phyloP scores from a whole-genome alignment of 2,888 invertebrate genomes.

The Leistus spinibarbis region DNA sequence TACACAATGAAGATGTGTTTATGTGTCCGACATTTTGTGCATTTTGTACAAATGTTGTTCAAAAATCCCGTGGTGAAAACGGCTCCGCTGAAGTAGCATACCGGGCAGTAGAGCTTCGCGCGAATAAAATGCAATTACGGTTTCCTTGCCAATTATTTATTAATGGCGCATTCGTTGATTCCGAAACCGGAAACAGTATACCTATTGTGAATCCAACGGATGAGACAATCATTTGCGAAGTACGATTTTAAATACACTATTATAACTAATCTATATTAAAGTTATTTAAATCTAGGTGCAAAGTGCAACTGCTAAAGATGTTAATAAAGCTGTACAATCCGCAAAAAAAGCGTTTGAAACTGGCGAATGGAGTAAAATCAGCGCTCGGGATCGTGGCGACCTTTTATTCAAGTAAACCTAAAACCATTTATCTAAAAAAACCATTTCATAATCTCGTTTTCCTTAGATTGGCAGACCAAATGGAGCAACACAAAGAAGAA shows the following conservation, averaged over 20 bases:
- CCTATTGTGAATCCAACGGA: conserved; percentile 83
- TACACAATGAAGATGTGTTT: conserved; percentile 90
- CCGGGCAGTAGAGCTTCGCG: conserved; percentile 75
- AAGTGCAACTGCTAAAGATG: conserved; percentile 77
- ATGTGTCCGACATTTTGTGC: conserved; percentile 90
- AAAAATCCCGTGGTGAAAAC: conserved; percentile 68
- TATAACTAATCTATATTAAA: neutral
- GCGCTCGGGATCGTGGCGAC: conserved; percentile 86
- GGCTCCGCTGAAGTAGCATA: conserved; percentile 65
- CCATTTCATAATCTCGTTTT: neutral
- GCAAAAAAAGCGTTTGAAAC: conserved; percentile 86
- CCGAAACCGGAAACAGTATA: conserved; percentile 69
- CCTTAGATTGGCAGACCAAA: conserved; percentile 84
- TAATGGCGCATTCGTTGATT: conserved; percentile 85
- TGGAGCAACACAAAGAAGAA: conserved; percentile 94
- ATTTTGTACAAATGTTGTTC: conserved; percentile 72
- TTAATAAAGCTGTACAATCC: conserved; percentile 85
- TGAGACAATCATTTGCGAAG: conserved; percentile 79
- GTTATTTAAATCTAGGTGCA: conserved; percentile 61
- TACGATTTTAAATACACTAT: conserved; percentile 45
- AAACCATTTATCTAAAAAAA: neutral
- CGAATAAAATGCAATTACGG: conserved; percentile 82
- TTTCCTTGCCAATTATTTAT: conserved; percentile 93
- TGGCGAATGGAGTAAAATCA: conserved; percentile 94
- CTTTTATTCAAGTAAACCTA: conserved; percentile 74